Evolutionary conservation across 2,797 vertebrate genomes (phyloP), one percentile per base, ranked within the genome.

Genomic region (Glyptemys insculpta): DNA sequence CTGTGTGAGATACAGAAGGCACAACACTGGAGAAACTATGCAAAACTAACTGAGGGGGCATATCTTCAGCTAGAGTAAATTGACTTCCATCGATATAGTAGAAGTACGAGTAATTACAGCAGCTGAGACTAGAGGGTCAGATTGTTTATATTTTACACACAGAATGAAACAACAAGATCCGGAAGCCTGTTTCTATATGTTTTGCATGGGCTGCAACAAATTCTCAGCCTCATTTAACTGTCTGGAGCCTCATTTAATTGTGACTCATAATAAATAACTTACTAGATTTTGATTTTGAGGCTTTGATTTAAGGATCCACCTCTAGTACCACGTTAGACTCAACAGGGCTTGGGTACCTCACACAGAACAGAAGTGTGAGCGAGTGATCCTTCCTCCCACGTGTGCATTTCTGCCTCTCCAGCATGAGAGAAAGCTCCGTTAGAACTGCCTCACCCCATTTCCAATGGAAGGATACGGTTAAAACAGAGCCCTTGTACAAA

Each of bases 281-380:
- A 92, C 91, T 65, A 0, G 15, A 76, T 52, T 83, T 47, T 0
- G 91, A 91, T 92, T 41, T 18, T 88, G 91, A 85, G 85, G 84
- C 90, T 93, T 50, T 2, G 54, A 27, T 1, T 27, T 49, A 62
- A 81, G 29, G 16, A 53, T 3, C 1, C 79, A 50, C 91, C 93
- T 89, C 91, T 91, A 95, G 21, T 96, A 95, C 96, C 12, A n/a
- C 4, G 21, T 83, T 14, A 57, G 82, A 78, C 87, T 96, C 78
- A 18, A 93, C 93, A 96, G 87, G 87, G 80, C 83, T 44, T 0
- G 2, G 15, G 14, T n/a, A 6, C 34, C 87, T 92, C 83, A 88
- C 91, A 76, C 92, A 34, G 34, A 14, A 62, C 31, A 16, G 12
- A n/a, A n/a, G 62, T 19, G 8, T 81, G 91, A 81, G 79, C 52